Base-by-base conservation (phyloP, 2,888 invertebrate genomes). In the Portevinia maculata region DNA sequence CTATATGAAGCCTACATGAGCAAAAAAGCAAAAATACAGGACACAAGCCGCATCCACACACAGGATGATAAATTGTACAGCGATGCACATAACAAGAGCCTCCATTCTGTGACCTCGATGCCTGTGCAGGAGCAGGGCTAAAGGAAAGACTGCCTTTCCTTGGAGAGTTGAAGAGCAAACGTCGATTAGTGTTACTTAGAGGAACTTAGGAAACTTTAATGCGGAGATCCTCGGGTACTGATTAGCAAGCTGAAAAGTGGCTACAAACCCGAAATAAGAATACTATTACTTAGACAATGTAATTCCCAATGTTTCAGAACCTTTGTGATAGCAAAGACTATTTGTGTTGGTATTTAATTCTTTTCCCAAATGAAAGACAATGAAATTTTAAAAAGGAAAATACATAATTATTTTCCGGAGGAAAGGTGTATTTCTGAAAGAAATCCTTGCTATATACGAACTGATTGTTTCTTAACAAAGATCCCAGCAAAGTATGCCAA, bases 41-140 rank as follows among this genome's bases (percentile, higher is more conserved):
- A 52, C 53, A 70, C 39, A 65, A 53, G 62, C 39, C 34, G 39
- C 19, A 28, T 30, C 1, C 70, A 19, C 24, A 62, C 15, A 60
- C 39, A 70, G 70, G 57, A 62, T 44, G 75, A 81, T 76, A 76
- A 81, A 76, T 81, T 76, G 81, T 65, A 44, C 76, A 76, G 81
- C 81, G 81, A 81, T 81, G 81, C 37, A 76, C 76, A 76, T 76
- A 81, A 81, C 76, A 57, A 55, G 62, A 55, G 30, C 15, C 21
- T 17, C 46, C 57, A 57, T 75, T 50, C 75, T 70, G 46, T 81
- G 76, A 76, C 76, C 76, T 76, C 76, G 59, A 64, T 76, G 59
- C 59, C 70, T 53, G 70, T 34, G 32, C 64, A 75, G 70, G 76
- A 41, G 39, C 55, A 79, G 67, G 69, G 62, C 57, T 50, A 69